phyloP scores from a whole-genome alignment of 2,113 vertebrate species.

The Zosterops japonicus region DNA sequence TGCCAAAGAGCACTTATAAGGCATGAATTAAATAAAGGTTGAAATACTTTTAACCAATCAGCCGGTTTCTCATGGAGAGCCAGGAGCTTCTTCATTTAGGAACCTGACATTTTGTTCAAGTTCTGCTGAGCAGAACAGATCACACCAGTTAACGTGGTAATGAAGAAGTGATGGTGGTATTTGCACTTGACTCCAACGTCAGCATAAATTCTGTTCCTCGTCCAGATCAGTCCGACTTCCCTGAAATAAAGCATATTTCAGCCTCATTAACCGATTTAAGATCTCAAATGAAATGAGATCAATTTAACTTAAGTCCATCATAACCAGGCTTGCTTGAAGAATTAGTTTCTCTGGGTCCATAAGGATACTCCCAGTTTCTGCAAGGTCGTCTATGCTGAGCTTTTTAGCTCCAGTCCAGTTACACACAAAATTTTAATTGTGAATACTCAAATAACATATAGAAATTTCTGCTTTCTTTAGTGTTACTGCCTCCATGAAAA shows the following conservation, averaged over 20 bases:
- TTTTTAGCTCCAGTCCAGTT: neutral
- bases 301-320: conserved; percentile 27
- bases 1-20: conserved; percentile 61
- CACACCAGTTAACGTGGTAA: conserved; percentile 55
- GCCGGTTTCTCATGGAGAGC: neutral
- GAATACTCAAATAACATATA: neutral
- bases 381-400: neutral
- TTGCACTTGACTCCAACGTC: conserved; percentile 42
- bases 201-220: conserved; percentile 50
- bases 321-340: neutral
- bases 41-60: conserved; percentile 62
- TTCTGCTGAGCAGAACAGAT: conserved; percentile 64
- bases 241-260: conserved; percentile 56
- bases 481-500: neutral
- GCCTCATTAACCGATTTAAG: conserved; percentile 41
- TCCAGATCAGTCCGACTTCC: neutral
- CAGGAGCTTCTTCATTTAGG: conserved; percentile 58
- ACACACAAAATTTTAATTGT: neutral
- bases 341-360: neutral
- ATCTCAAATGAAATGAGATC: conserved; percentile 29
- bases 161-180: conserved; percentile 64
- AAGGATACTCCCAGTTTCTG: neutral
- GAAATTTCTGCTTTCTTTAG: neutral
- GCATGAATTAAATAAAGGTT: conserved; percentile 67
- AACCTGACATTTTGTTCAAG: conserved; percentile 58